Percentiles rank a stretch among this genome's conserved stretches.
Evolutionary conservation across 2,888 invertebrate species (phyloP).

Genomic region (Dryadula phaetusa): DNA sequence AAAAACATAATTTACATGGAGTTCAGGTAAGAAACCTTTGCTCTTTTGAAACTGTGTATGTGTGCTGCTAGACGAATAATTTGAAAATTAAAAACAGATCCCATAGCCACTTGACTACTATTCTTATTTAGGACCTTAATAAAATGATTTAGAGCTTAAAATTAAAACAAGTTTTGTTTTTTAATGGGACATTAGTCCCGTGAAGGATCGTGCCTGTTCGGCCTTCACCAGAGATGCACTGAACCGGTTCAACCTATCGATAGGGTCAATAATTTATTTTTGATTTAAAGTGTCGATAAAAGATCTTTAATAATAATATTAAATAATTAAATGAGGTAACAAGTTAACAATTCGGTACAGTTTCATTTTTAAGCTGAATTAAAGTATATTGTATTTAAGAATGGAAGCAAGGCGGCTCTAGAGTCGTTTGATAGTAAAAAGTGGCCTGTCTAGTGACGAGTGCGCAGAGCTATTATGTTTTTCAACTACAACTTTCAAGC

Average conservation of each 20-base stretch:
- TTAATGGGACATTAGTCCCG: constrained; percentile 57
- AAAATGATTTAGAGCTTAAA: constrained; percentile 29
- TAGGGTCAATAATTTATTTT: constrained; percentile 52
- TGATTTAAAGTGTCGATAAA: constrained; percentile 36
- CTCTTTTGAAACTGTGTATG: constrained; percentile 44
- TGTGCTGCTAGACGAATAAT: constrained; percentile 49
- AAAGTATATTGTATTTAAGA: constrained; percentile 10
- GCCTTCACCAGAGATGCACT: constrained; percentile 82
- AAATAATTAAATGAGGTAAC: constrained; percentile 28
- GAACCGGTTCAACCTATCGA: constrained; percentile 70
- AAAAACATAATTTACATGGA: constrained; percentile 66
- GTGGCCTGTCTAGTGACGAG: constrained; percentile 53
- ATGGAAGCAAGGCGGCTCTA: constrained; percentile 34
- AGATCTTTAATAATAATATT: constrained; percentile 27
- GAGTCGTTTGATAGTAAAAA: constrained; percentile 47
- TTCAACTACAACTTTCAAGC: constrained; percentile 72
- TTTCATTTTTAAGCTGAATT: constrained; percentile 8
- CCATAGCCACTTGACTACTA: constrained; percentile 11
- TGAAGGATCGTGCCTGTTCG: constrained; percentile 75
- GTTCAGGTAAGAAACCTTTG: constrained; percentile 67
- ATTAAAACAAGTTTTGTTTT: constrained; percentile 28
- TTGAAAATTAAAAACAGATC: constrained; percentile 35
- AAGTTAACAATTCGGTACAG: constrained; percentile 4
- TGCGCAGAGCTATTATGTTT: constrained; percentile 67
- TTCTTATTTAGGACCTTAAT: constrained; percentile 48